Conservation (phyloP, 2,888 invertebrate species). For the Tetramorium bicarinatum region DNA sequence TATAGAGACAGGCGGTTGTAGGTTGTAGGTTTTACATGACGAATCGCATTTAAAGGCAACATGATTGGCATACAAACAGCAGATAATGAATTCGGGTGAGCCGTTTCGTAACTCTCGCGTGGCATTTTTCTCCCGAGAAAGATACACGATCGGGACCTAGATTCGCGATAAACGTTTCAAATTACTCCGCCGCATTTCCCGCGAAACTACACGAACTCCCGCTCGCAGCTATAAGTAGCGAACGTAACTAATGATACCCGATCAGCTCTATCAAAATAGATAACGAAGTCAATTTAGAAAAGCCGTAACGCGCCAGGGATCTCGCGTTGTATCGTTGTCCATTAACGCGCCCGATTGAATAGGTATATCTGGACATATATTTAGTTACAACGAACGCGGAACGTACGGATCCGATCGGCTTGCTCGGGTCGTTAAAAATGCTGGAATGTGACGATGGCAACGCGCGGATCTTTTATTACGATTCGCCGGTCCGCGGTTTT, state of each 20-base stretch:
- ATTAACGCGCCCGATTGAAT: conserved; percentile 45
- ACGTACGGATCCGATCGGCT: conserved; percentile 69
- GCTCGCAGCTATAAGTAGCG: conserved; percentile 52
- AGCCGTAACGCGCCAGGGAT: conserved; percentile 35
- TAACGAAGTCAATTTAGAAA: conserved; percentile 65
- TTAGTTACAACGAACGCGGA: conserved; percentile 71
- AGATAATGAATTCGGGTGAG: conserved; percentile 44
- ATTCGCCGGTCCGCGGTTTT: conserved; percentile 61
- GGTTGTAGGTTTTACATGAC: conserved; percentile 8
- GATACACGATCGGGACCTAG: conserved; percentile 56
- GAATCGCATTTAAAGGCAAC: conserved; percentile 28
- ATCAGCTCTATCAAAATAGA: conserved; percentile 68
- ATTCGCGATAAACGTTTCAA: conserved; percentile 73
- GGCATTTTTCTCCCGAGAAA: conserved; percentile 44
- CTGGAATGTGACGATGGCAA: conserved; percentile 73
- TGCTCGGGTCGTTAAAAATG: conserved; percentile 79
- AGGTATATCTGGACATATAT: conserved; percentile 71
- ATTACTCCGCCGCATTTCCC: conserved; percentile 58
- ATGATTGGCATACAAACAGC: conserved; percentile 45
- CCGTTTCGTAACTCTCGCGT: conserved; percentile 49
- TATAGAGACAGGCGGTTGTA: background rate
- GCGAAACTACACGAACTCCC: conserved; percentile 43
- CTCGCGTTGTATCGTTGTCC: conserved; percentile 14
- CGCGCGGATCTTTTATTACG: conserved; percentile 62
- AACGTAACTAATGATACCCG: conserved; percentile 69